Base-by-base conservation (phyloP, 2,797 vertebrate species). In the Poecilia wingei region DNA sequence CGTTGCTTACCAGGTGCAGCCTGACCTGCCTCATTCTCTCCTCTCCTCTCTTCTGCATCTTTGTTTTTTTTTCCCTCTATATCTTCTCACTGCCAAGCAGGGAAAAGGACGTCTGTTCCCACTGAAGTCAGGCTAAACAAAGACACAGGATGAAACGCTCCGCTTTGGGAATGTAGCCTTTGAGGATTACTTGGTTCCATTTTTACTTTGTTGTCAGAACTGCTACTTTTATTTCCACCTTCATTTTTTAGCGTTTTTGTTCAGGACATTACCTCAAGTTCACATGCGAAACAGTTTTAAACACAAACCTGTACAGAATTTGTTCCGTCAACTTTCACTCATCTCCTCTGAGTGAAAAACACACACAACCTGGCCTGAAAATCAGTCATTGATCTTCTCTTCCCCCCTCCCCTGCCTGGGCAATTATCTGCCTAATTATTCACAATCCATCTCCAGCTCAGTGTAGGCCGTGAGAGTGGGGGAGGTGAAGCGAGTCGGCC, bases 391-490 rank as follows among this genome's bases (percentile, higher is more conserved):
- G 95, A 95, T 95, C 92, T 91, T 80, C 82, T 75, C 83, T 82
- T 75, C 88, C 77, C 88, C 16, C 1, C 18, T 1, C 84, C 80
- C 91, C 89, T 85, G 93, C 92, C 82, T 90, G 87, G 84, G 85
- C 91, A 95, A 95, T 96, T 96, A 96, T 94, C 88, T 92, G 82
- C 80, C 87, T 95, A 95, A 95, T 95, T 89, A 96, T 94, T 93
- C 90, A 92, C 88, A 94, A 88, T 89, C 93, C 88, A 91, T 93
- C 92, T 94, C 94, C 89, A 76, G 79, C 88, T 87, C 90, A 85
- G 86, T 79, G 80, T 89, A 81, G 87, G 84, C 82, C 82, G 83
- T 91, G 84, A 90, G 87, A 79, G 88, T 68, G 36, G 64, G 68
- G 64, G 39, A 69, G 22, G 39, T 14, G 66, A 25, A 82, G 87